Evolutionary conservation across 2,113 vertebrate genomes (phyloP), one percentile per base, ranked within the genome.

Genomic region (Coryphaenoides rupestris): DNA sequence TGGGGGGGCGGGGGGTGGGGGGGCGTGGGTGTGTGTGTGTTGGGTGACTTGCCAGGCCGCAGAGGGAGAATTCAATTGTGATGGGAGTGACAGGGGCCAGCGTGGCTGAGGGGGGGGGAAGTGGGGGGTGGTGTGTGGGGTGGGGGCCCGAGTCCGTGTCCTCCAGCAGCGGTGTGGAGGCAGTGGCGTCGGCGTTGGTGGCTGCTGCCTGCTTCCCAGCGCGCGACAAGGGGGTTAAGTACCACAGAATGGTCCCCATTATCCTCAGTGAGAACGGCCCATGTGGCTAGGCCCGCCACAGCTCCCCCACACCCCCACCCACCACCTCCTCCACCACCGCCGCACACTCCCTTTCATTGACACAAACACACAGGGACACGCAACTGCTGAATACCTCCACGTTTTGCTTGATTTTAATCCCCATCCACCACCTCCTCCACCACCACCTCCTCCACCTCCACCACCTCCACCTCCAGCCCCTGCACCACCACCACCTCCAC

Each of bases 191-290:
- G n/a, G n/a, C n/a, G n/a, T n/a, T n/a, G n/a, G n/a, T n/a, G n/a
- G n/a, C n/a, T n/a, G 52, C 90, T 88, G 91, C 89, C 85, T 80
- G 62, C 82, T 26, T 91, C 93, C 90, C 92, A 91, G 93, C 91
- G 33, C 92, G 94, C 81, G 80, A 91, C 88, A 89, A 90, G 91
- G 87, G 92, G 95, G 94, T 95, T 95, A 96, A 95, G 90, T 88
- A 89, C 90, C 90, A 91, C 92, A 92, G 91, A 93, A 93, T 90
- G 79, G 79, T 91, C 86, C 90, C 93, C 89, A 95, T 98, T 98
- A 95, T 97, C 88, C 84, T 1, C 87, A 97, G 94, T 98, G 96
- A 95, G 96, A 96, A 98, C 94, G 78, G 87, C 89, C 93, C 95
- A 97, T 96, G 94, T 98, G 95, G 87, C 92, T 89, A n/a, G 88